phyloP scores from a whole-genome alignment of 2,797 vertebrate species.

The Sternarchorhynchus goeldii region DNA sequence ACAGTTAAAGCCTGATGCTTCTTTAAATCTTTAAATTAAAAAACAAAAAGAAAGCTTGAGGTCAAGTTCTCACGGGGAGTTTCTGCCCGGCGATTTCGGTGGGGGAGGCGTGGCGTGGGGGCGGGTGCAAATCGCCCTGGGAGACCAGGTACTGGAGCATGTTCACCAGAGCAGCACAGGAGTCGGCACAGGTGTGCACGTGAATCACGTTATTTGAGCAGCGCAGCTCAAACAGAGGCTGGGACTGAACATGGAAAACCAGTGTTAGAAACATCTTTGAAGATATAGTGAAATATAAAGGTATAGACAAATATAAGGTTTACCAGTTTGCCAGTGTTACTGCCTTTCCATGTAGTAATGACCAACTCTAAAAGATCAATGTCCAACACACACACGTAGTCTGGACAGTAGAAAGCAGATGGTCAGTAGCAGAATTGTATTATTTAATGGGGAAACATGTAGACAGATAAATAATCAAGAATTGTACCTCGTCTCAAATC shows the following conservation, averaged over 20 bases:
- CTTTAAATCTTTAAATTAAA: neutral
- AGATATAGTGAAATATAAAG: neutral
- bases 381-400: constrained; percentile 91
- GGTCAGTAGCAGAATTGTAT: constrained; percentile 1
- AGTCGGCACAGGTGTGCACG: constrained; percentile 90
- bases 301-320: constrained; percentile 36
- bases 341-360: constrained; percentile 93
- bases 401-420: constrained; percentile 61
- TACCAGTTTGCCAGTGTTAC: constrained; percentile 80
- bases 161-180: constrained; percentile 86
- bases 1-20: neutral
- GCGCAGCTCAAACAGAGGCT: constrained; percentile 89
- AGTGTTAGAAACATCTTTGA: neutral
- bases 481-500: constrained; percentile 85
- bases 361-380: constrained; percentile 90
- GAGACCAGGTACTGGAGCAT: constrained; percentile 87
- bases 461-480: neutral
- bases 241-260: constrained; percentile 62
- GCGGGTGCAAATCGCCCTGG: constrained; percentile 86
- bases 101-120: constrained; percentile 81
- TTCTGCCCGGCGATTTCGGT: constrained; percentile 93
- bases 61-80: constrained; percentile 76
- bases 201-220: constrained; percentile 93
- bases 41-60: neutral
- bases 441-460: neutral